Evolutionary conservation across 1,140 invertebrate genomes (phyloP).

Genomic region (Chironomus striatipennis): DNA sequence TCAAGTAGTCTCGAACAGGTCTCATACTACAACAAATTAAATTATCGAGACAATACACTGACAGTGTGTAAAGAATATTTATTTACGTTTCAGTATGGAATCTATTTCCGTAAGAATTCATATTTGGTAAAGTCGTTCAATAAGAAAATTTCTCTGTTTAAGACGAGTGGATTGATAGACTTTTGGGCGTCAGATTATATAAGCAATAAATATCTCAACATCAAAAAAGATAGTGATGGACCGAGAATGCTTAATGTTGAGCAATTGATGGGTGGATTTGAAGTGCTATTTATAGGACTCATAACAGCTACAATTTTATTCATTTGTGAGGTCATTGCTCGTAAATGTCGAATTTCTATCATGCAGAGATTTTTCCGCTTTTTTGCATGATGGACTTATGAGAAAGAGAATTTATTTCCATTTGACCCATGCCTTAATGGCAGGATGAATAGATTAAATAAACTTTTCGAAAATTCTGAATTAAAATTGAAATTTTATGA

Average conservation of each 20-base stretch:
- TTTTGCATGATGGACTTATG: no score
- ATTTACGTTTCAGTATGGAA: constrained; percentile 14
- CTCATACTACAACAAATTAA: not conserved
- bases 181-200: constrained; percentile 5
- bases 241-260: not conserved
- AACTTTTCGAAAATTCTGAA: no score
- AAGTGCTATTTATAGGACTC: not conserved
- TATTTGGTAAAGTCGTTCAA: not conserved
- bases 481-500: no score
- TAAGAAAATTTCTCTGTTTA: not conserved
- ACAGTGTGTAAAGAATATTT: not conserved
- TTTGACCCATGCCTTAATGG: no score
- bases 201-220: not conserved
- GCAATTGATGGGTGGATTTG: not conserved
- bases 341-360: no score
- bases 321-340: no score
- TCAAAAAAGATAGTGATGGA: not conserved
- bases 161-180: not conserved
- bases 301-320: not conserved
- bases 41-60: not conserved
- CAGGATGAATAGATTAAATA: no score
- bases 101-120: constrained; percentile 15
- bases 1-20: not conserved
- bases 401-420: no score
- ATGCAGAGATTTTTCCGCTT: no score